Evolutionary conservation across 23 tunicate genomes (phyloP).

Genomic region (Clavelina lepadiformis): DNA sequence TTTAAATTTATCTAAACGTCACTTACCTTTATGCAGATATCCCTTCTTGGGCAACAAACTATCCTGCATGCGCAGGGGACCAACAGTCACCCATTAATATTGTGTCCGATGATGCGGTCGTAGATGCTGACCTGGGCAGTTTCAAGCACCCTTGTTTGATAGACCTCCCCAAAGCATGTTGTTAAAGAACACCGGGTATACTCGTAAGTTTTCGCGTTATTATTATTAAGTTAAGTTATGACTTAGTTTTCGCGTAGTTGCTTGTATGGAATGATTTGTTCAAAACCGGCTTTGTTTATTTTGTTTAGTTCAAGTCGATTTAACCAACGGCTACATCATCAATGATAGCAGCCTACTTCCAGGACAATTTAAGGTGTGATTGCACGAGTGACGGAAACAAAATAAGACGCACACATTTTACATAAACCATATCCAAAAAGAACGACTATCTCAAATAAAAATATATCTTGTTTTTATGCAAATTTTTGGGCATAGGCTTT

Average conservation of each 20-base stretch:
- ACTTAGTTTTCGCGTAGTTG: too few relatives aligned
- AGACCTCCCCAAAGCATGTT: slow-evolving; percentile 13
- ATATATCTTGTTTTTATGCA: too few relatives aligned
- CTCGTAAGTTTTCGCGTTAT: not conserved
- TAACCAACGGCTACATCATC: slow-evolving; percentile 9
- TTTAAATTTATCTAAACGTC: too few relatives aligned
- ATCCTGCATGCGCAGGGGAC: not conserved
- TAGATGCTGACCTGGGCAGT: not conserved
- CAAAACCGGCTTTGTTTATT: too few relatives aligned
- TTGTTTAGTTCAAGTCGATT: slow-evolving; percentile 17
- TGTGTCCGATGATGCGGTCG: slow-evolving; percentile 2
- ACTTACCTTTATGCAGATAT: slow-evolving; percentile 3
- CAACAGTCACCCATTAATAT: slow-evolving; percentile 35
- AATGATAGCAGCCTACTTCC: not conserved
- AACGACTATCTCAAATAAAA: too few relatives aligned
- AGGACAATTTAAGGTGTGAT: slow-evolving; percentile 6
- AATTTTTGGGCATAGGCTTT: too few relatives aligned
- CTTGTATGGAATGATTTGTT: too few relatives aligned
- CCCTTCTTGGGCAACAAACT: slow-evolving; percentile 2
- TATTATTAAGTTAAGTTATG: too few relatives aligned
- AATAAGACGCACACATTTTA: too few relatives aligned
- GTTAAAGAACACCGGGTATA: slow-evolving; percentile 25
- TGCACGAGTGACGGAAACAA: too few relatives aligned
- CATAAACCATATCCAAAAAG: too few relatives aligned
- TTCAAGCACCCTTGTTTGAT: not conserved